A percentile compares a stretch with the other conserved stretches of the same genome.
Evolutionary conservation across 2,113 vertebrate species (phyloP).

Genomic region (Osmerus eperlanus): DNA sequence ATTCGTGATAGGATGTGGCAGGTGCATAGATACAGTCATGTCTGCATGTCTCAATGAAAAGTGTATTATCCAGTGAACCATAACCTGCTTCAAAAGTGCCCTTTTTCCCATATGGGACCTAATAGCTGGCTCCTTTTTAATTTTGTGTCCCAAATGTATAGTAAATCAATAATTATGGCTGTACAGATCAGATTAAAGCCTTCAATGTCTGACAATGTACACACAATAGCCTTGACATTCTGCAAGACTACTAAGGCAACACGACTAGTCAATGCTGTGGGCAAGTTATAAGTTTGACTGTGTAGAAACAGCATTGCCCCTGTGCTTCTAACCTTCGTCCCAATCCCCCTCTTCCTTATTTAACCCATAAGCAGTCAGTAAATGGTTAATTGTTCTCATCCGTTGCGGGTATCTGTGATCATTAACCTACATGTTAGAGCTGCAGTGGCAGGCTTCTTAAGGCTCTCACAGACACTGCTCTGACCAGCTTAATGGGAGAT

Average conservation of each 20-base stretch:
- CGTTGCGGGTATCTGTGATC: slow-evolving; percentile 56
- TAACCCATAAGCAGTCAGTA: slow-evolving; percentile 60
- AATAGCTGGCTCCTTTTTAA: not conserved
- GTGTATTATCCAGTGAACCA: slow-evolving; percentile 18
- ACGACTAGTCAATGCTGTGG: not conserved
- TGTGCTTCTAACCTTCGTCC: slow-evolving; percentile 61
- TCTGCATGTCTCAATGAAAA: slow-evolving; percentile 44
- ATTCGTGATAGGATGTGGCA: slow-evolving; percentile 43
- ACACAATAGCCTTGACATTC: no score
- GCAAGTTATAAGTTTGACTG: not conserved
- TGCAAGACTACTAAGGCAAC: no score
- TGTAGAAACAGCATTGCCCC: slow-evolving; percentile 43
- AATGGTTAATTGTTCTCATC: slow-evolving; percentile 69
- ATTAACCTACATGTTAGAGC: slow-evolving; percentile 71
- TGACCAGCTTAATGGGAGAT: slow-evolving; percentile 44
- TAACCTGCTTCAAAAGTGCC: not conserved
- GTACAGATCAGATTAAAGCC: not conserved
- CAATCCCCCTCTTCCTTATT: slow-evolving; percentile 40
- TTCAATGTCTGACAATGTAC: no score
- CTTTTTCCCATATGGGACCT: slow-evolving; percentile 19
- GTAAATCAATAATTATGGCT: not conserved
- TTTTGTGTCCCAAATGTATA: no score
- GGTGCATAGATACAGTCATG: slow-evolving; percentile 37
- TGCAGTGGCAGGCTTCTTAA: slow-evolving; percentile 51
- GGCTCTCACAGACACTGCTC: slow-evolving; percentile 31